Evolutionary conservation across 2,113 vertebrate genomes (phyloP).

Genomic region (Hymenochirus boettgeri): DNA sequence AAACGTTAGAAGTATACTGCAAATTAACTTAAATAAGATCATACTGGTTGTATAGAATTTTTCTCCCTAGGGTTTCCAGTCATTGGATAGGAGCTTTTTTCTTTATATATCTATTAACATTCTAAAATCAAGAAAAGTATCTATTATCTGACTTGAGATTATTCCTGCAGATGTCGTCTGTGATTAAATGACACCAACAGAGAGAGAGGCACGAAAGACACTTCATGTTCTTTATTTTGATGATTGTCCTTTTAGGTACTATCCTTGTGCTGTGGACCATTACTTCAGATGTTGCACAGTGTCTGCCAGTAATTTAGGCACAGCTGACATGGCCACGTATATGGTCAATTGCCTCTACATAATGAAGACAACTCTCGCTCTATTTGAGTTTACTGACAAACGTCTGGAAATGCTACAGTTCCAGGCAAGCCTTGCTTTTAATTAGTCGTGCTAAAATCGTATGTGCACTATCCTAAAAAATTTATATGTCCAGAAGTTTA

Average conservation of each 20-base stretch:
- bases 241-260: slow-evolving; percentile 65
- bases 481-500: too few species aligned
- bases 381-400: slow-evolving; percentile 96
- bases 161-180: background rate
- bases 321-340: slow-evolving; percentile 95
- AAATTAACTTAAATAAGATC: too few species aligned
- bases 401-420: slow-evolving; percentile 97
- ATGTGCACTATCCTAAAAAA: too few species aligned
- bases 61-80: too few species aligned
- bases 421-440: slow-evolving; percentile 72
- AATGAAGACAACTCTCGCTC: slow-evolving; percentile 91
- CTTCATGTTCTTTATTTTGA: slow-evolving; percentile 2
- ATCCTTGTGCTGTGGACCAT: slow-evolving; percentile 89
- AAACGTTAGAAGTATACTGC: too few species aligned
- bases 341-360: slow-evolving; percentile 97
- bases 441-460: too few species aligned
- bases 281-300: slow-evolving; percentile 92
- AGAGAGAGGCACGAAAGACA: background rate
- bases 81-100: too few species aligned
- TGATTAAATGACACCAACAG: background rate
- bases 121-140: background rate
- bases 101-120: too few species aligned
- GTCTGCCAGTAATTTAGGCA: slow-evolving; percentile 91
- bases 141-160: background rate
- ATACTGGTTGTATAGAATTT: too few species aligned